Base-by-base conservation (phyloP, 2,113 vertebrate species). In the Rhinolophus ferrumequinum region DNA sequence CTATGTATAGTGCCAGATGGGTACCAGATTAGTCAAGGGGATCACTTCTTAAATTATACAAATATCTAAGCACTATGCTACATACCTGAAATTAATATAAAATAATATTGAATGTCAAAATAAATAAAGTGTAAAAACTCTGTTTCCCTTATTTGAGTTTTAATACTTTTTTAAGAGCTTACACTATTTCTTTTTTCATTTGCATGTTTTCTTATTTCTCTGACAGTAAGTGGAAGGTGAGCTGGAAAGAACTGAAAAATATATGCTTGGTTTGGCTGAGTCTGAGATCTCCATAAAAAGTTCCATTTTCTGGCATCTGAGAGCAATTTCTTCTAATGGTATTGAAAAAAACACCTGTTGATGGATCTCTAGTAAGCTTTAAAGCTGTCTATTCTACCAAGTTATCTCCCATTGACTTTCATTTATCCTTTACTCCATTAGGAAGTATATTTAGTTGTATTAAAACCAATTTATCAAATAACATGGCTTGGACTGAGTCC, bases 261-360 rank as follows among this genome's bases (percentile, higher is more conserved):
- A 64, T 14, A 91, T 35, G 15, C 69, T 85, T 60, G 60, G 13
- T 69, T 62, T 38, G 58, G 60, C 56, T 69, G 28, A 88, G 28
- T 54, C 80, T 97, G 86, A 90, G 70, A 70, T 87, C 95, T 92
- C 69, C 67, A 83, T 47, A 82, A 66, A 30, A 18, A 81, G 26
- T 73, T 95, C 47, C 76, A 90, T 92, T 94, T 92, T 90, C 80
- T 50, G 69, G 14, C 38, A 44, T 90, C 90, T 90, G 70, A 95
- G 95, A 95, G 88, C 58, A 93, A 92, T 81, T 97, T 96, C 70
- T 89, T 84, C 56, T 69, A 86, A 93, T 82, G 92, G 58, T 22
- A 87, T 72, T 69, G 75, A 92, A 87, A 90, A 44, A 80, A 83
- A 94, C 72, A 77, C 47, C 18, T 95, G 12, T 83, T 96, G 93